Evolutionary conservation across 1,140 invertebrate genomes (phyloP).

Genomic region (Pogonus chalceus): DNA sequence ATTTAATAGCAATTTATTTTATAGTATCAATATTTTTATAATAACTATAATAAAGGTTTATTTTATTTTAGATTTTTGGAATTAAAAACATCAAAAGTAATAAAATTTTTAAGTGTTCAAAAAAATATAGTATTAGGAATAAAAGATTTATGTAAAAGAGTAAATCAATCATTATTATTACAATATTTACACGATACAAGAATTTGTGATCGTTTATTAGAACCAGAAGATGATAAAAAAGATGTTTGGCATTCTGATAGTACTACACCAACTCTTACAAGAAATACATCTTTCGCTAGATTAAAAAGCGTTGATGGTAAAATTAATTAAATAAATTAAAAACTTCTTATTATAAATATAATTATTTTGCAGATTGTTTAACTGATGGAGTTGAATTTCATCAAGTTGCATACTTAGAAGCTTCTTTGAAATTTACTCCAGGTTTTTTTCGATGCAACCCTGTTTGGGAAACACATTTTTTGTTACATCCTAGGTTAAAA

Average conservation of each 20-base stretch:
- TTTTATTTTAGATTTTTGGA: constrained; percentile 41
- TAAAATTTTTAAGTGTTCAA: constrained; percentile 43
- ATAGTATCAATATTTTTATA: constrained; percentile 6
- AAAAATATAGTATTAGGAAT: constrained; percentile 45
- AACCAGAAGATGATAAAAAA: constrained; percentile 43
- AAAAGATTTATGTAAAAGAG: constrained; percentile 49
- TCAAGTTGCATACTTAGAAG: constrained; percentile 34
- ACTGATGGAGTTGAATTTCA: constrained; percentile 23
- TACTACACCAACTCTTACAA: constrained; percentile 14
- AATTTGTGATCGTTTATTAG: constrained; percentile 59
- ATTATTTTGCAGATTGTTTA: background rate
- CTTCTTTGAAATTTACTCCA: constrained; percentile 43
- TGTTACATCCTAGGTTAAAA: constrained; percentile 62
- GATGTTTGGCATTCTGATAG: constrained; percentile 21
- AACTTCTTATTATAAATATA: background rate
- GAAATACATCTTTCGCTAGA: constrained; percentile 19
- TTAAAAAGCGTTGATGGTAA: constrained; percentile 29
- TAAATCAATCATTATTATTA: constrained; percentile 64
- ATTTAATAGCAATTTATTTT: constrained; percentile 8
- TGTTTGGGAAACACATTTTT: constrained; percentile 62
- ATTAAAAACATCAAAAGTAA: constrained; percentile 40
- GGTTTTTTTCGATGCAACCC: constrained; percentile 65
- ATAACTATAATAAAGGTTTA: background rate
- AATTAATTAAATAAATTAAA: background rate
- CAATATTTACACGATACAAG: constrained; percentile 59